Conservation (phyloP, 2,113 vertebrate genomes). For the Geothlypis trichas region DNA sequence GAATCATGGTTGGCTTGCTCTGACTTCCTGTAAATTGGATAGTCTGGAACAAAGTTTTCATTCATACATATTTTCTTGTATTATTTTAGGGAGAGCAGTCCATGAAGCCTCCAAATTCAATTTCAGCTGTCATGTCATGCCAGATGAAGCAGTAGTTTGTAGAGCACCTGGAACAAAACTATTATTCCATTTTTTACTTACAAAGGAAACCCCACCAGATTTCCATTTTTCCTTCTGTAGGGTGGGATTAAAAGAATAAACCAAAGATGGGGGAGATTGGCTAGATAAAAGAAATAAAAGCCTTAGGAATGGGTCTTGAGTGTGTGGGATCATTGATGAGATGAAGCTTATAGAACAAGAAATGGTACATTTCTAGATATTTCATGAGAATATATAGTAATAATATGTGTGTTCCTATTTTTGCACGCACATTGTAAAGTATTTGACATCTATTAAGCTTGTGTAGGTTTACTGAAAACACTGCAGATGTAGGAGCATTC, state of each 20-base stretch:
- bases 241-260: neutral
- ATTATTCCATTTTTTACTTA: neutral
- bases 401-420: neutral
- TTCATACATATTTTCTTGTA: neutral
- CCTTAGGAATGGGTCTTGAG: neutral
- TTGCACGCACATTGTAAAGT: neutral
- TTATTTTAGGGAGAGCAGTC: neutral
- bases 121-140: neutral
- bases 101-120: neutral
- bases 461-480: neutral
- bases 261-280: neutral
- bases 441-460: slow-evolving; percentile 7
- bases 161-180: neutral
- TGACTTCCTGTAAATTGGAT: neutral
- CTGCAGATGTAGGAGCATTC: neutral
- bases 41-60: neutral
- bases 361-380: neutral
- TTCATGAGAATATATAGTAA: neutral
- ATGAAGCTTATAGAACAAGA: neutral
- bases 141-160: neutral
- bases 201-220: neutral
- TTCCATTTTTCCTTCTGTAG: neutral
- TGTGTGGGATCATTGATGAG: neutral
- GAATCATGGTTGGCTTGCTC: neutral
- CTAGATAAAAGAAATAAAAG: neutral